Evolutionary conservation across 1,140 invertebrate species (phyloP).

Genomic region (Helicoverpa zea): DNA sequence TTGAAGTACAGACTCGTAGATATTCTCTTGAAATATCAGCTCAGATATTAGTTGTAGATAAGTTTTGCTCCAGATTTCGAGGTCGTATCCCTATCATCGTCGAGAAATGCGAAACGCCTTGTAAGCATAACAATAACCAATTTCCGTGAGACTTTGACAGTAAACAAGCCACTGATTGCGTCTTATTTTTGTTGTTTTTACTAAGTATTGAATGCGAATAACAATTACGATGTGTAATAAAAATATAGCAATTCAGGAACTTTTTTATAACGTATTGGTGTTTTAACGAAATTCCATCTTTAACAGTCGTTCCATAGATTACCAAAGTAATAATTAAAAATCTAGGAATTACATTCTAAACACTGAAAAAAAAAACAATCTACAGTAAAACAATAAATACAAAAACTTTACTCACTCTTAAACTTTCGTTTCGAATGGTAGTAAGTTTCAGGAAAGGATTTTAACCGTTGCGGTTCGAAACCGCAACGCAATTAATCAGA

Average conservation of each 20-base stretch:
- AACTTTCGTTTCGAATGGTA: no score
- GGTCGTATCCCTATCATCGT: not conserved
- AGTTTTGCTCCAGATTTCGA: not conserved
- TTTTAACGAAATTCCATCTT: no score
- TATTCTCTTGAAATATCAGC: no score
- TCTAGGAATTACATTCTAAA: not conserved
- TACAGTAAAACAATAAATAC: not conserved
- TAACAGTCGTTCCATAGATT: not conserved
- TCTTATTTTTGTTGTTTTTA: not conserved
- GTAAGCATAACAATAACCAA: constrained; percentile 28
- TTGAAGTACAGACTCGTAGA: no score
- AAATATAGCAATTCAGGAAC: no score
- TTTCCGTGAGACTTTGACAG: not conserved
- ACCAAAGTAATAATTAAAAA: not conserved
- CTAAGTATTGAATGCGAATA: not conserved
- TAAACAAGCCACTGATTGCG: not conserved
- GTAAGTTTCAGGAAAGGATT: no score
- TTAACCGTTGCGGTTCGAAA: no score
- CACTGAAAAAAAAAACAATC: not conserved
- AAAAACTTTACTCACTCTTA: no score
- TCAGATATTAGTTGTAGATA: not conserved
- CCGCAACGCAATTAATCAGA: no score
- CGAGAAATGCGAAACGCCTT: not conserved
- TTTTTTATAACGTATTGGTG: no score
- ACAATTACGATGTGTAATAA: no score